phyloP scores from a whole-genome alignment of 2,888 invertebrate genomes.

The Lingula anatina region DNA sequence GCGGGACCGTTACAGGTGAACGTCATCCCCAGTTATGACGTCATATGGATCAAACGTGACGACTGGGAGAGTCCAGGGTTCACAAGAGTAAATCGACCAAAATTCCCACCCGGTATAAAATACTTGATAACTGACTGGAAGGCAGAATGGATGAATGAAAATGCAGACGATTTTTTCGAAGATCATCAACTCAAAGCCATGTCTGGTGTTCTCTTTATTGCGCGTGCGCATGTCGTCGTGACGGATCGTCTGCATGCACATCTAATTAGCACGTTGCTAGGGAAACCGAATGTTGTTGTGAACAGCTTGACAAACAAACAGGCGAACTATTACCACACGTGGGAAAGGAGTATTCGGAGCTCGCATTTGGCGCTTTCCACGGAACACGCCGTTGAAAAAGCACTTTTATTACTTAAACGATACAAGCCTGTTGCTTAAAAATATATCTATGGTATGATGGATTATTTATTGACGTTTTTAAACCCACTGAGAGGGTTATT shows the following conservation, averaged over 20 bases:
- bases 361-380: not conserved
- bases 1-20: slow-evolving; percentile 2
- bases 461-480: too few relatives aligned
- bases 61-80: slow-evolving; percentile 4
- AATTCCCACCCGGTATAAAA: not conserved
- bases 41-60: slow-evolving; percentile 5
- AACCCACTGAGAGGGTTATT: too few relatives aligned
- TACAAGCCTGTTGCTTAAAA: too few relatives aligned
- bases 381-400: not conserved
- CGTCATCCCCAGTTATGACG: slow-evolving; percentile 5
- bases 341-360: not conserved
- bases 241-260: slow-evolving; percentile 6
- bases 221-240: slow-evolving; percentile 4
- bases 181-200: slow-evolving; percentile 4
- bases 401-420: not conserved
- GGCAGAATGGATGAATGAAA: slow-evolving; percentile 5
- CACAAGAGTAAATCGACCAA: not conserved
- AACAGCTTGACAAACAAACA: not conserved
- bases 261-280: slow-evolving; percentile 4
- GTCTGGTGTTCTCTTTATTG: slow-evolving; percentile 1
- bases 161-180: slow-evolving; percentile 2
- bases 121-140: slow-evolving; percentile 4
- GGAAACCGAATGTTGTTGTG: slow-evolving; percentile 1
- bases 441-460: too few relatives aligned
- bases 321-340: not conserved